Percentiles rank a stretch among this genome's conserved stretches.
phyloP scores from a whole-genome alignment of 2,888 invertebrate species.

The Eupithecia insigniata region DNA sequence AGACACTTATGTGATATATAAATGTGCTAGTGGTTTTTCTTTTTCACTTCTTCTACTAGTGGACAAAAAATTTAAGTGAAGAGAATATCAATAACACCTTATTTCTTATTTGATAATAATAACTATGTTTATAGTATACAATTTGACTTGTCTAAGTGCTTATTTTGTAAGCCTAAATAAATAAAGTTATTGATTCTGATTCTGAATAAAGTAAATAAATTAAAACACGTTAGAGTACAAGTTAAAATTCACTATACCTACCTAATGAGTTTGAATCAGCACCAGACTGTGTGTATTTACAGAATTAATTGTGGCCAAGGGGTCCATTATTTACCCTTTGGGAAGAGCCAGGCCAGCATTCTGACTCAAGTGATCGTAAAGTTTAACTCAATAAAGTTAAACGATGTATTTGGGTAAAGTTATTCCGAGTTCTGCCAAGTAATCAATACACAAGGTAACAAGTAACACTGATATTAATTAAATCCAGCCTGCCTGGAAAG shows the following conservation, averaged over 20 bases:
- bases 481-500: constrained; percentile 49
- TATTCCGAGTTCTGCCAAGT: constrained; percentile 12
- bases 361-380: constrained; percentile 14
- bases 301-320: constrained; percentile 2
- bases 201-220: constrained; percentile 3
- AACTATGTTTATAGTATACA: no score
- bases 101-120: no score
- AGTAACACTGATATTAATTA: constrained; percentile 54
- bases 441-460: constrained; percentile 32
- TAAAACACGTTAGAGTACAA: neutral
- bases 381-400: constrained; percentile 20
- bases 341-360: neutral
- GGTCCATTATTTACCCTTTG: constrained; percentile 6
- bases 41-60: no score
- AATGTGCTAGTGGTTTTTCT: no score
- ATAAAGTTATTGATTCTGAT: no score
- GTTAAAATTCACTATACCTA: neutral
- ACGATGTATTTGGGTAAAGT: constrained; percentile 22
- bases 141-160: no score
- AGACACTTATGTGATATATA: no score
- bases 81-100: no score
- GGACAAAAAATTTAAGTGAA: no score
- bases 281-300: neutral
- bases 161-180: no score
- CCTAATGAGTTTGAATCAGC: neutral